phyloP scores from a whole-genome alignment of 2,888 invertebrate species.

The Mesorhabditis belari region DNA sequence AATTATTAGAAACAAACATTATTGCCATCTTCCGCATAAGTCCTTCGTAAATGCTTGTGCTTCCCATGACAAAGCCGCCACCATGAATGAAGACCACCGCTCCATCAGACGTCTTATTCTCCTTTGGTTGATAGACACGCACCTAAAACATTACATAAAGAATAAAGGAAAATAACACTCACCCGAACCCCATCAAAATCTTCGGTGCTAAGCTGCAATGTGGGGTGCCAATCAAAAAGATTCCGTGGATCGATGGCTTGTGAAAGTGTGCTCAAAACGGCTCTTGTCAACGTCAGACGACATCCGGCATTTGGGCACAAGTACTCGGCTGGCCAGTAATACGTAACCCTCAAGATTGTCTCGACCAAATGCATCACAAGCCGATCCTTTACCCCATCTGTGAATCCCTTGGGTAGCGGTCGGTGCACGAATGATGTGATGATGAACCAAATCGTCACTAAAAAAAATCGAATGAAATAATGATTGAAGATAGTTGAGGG shows the following conservation, averaged over 20 bases:
- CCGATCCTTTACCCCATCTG: slow-evolving; percentile 22
- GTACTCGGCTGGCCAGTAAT: slow-evolving; percentile 30
- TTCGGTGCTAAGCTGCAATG: not conserved
- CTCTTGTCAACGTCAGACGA: not conserved
- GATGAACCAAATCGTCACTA: not conserved
- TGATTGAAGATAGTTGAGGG: no score
- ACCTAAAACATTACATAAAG: slow-evolving; percentile 9
- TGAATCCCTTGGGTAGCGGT: slow-evolving; percentile 31
- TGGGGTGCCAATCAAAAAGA: not conserved
- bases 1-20: slow-evolving; percentile 8
- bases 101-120: slow-evolving; percentile 24
- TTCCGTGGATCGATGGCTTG: not conserved
- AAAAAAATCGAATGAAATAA: not conserved
- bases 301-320: not conserved
- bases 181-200: not conserved
- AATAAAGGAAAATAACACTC: not conserved
- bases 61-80: slow-evolving; percentile 42
- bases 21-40: slow-evolving; percentile 30
- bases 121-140: slow-evolving; percentile 28
- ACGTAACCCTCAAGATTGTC: slow-evolving; percentile 27
- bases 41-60: slow-evolving; percentile 37
- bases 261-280: not conserved
- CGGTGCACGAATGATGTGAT: slow-evolving; percentile 16
- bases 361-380: slow-evolving; percentile 33
- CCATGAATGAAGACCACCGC: slow-evolving; percentile 46